phyloP scores from a whole-genome alignment of 2,797 vertebrate genomes.

The Oreortyx pictus region DNA sequence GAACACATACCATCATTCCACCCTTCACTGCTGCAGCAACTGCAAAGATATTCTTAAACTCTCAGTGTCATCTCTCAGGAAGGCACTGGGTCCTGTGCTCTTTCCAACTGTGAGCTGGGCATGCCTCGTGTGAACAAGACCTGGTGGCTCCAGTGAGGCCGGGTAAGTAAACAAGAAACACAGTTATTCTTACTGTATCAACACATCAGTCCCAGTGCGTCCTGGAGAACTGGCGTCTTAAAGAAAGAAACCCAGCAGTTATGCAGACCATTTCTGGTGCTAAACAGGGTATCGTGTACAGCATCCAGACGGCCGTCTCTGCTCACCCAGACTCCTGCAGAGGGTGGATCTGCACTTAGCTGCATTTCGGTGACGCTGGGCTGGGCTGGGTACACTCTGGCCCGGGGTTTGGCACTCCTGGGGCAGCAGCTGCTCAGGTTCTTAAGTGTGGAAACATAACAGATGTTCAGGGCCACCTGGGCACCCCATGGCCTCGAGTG shows the following conservation, averaged over 20 bases:
- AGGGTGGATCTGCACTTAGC: background rate
- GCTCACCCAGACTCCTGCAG: background rate
- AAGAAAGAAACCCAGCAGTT: background rate
- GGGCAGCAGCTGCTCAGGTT: background rate
- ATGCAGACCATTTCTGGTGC: background rate
- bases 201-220: accelerated
- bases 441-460: accelerated
- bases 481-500: background rate
- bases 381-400: background rate
- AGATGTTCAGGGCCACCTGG: accelerated
- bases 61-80: background rate
- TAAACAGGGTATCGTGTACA: background rate
- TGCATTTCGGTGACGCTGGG: accelerated
- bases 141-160: background rate
- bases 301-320: background rate
- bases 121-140: background rate
- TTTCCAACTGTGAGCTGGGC: background rate
- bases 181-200: background rate
- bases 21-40: accelerated
- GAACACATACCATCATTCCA: background rate
- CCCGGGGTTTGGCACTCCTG: accelerated
- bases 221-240: accelerated
- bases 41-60: background rate
- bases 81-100: background rate
- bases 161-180: background rate